A percentile compares a stretch with the other conserved stretches of the same genome.
These are phyloP conservation scores for Myripristis jacobus DNA, from an alignment of 2,797 vertebrate species.

Conservation along the genomic window DNA sequence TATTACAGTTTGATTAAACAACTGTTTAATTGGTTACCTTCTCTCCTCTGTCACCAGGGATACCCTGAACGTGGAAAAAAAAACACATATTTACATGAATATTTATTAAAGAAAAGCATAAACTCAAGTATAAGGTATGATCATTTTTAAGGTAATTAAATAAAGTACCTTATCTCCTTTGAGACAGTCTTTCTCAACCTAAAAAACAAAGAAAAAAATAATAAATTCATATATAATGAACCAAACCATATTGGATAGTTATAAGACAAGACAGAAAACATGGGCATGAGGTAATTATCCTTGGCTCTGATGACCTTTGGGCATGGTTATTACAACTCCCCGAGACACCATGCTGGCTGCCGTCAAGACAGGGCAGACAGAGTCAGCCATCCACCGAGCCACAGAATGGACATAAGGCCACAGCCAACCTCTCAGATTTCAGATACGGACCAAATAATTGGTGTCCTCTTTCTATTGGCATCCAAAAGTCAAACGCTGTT, in stretches of 20 bases:
- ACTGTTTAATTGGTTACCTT: slow-evolving; percentile 64
- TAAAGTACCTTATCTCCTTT: slow-evolving; percentile 81
- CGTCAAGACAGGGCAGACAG: slow-evolving; percentile 68
- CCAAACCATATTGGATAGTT: slow-evolving; percentile 26
- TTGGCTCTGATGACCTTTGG: slow-evolving; percentile 57
- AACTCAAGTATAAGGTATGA: not conserved
- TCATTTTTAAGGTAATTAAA: slow-evolving; percentile 2
- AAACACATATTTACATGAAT: not conserved
- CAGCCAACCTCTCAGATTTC: slow-evolving; percentile 70
- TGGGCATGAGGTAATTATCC: slow-evolving; percentile 62
- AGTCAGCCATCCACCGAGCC: slow-evolving; percentile 47
- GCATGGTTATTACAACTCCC: slow-evolving; percentile 61
- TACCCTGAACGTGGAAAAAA: slow-evolving; percentile 59
- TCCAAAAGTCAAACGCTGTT: slow-evolving; percentile 72
- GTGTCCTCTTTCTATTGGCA: slow-evolving; percentile 70
- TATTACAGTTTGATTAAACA: not conserved
- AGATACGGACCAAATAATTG: slow-evolving; percentile 68
- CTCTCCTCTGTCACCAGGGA: slow-evolving; percentile 73
- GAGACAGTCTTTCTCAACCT: slow-evolving; percentile 68
- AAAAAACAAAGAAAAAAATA: slow-evolving; percentile 40
- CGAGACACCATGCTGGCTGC: slow-evolving; percentile 64
- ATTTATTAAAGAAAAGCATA: slow-evolving; percentile 28
- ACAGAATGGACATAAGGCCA: slow-evolving; percentile 60
- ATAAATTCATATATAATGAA: slow-evolving; percentile 1
- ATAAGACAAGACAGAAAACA: slow-evolving; percentile 31